Evolutionary conservation across 2,888 invertebrate genomes (phyloP).

Genomic region (Mantis religiosa): DNA sequence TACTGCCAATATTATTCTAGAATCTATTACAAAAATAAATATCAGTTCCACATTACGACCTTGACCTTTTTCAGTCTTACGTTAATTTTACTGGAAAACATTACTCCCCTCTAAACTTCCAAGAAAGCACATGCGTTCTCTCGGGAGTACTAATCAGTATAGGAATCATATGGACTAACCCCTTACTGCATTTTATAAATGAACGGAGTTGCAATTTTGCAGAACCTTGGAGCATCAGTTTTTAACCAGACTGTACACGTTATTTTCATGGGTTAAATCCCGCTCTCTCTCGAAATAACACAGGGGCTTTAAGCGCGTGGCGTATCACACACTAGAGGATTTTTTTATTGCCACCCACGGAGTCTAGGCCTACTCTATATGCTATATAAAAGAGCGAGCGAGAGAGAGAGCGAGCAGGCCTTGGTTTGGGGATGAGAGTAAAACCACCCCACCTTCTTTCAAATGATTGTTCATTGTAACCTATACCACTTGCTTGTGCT

Average conservation of each 20-base stretch:
- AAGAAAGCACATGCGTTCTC: too few species aligned
- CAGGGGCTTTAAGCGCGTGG: conserved; percentile 13
- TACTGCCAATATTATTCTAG: too few species aligned
- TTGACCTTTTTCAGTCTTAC: too few species aligned
- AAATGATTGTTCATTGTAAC: conserved; percentile 13
- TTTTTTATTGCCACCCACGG: conserved; percentile 24
- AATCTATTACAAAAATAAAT: too few species aligned
- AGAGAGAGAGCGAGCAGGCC: too few species aligned
- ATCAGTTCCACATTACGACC: too few species aligned
- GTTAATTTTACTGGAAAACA: too few species aligned
- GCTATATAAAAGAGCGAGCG: not conserved
- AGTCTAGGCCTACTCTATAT: not conserved
- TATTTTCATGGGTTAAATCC: conserved; percentile 15
- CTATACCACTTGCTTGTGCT: not conserved
- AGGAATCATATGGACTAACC: too few species aligned
- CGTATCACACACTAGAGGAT: conserved; percentile 21
- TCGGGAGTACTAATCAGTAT: too few species aligned
- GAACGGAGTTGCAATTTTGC: not conserved
- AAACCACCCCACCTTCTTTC: not conserved
- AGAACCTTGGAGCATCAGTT: not conserved
- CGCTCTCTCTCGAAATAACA: conserved; percentile 6
- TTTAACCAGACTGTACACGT: conserved; percentile 7
- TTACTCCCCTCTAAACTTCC: too few species aligned
- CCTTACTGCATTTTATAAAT: too few species aligned
- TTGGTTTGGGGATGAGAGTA: not conserved